Base-by-base conservation (phyloP, 1,140 invertebrate species). In the Drosophila sechellia region DNA sequence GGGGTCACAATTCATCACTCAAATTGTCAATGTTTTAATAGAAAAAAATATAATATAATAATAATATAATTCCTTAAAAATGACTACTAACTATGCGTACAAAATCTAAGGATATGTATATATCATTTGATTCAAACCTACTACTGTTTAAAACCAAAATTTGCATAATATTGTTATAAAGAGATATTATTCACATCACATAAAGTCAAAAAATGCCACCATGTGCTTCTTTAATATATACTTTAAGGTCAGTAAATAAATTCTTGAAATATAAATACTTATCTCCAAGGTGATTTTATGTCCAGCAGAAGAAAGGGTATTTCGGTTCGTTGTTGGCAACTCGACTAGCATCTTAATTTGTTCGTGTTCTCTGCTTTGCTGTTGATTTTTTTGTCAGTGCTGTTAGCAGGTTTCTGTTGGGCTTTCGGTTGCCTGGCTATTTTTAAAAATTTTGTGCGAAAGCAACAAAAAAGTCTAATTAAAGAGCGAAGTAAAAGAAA, bases 391-490 rank as follows among this genome's bases (percentile, higher is more conserved):
- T 54, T 73, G 48, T 48, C 65, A 66, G 45, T 66, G 63, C 56
- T 77, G 60, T 63, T 77, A 52, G 69, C 79, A 81, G 79, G 71
- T 72, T 73, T 59, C 50, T 72, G 69, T 64, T 75, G 58, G 58
- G 58, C 59, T 60, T 49, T 64, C 25, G 69, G 59, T 64, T 40
- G 49, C 56, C 56, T 69, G 81, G 81, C 81, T 86, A 86, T 86
- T 86, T 86, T 79, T 86, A 86, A 86, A 85, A 79, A 52, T 73
- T 63, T 64, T 86, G 65, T 66, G 61, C 75, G 65, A 86, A 84
- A 86, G 58, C 74, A 86, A 81, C 52, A 81, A 75, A 48, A 86
- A 69, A 69, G 50, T 66, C 46, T 54, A 64, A 54, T 54, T 66
- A 52, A 66, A 54, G 61, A 53, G 48, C 65, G 65, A 69, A 69